These are phyloP conservation scores for Sinella curviseta DNA, from an alignment of 1,140 invertebrate species.

Conservation along the genomic window DNA sequence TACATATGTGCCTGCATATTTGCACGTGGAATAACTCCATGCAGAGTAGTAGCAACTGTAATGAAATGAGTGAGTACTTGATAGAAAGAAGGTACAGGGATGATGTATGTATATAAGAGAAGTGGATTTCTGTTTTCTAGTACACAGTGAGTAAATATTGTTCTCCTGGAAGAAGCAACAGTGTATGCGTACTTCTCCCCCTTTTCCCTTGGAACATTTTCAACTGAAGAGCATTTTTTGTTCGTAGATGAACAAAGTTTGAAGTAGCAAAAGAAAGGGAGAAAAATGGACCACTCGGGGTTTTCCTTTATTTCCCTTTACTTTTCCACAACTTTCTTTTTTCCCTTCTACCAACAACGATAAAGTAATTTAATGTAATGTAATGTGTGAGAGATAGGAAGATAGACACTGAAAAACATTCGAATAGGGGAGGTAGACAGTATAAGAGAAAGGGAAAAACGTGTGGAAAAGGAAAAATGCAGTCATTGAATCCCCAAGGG, in stretches of 20 bases:
- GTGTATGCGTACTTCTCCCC: neutral
- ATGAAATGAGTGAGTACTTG: neutral
- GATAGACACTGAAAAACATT: neutral
- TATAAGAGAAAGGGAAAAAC: neutral
- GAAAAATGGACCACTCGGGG: conserved; percentile 12
- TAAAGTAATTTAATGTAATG: conserved; percentile 26
- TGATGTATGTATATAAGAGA: neutral
- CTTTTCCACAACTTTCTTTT: conserved; percentile 11
- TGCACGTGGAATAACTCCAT: no score
- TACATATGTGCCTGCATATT: no score
- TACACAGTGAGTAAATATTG: neutral
- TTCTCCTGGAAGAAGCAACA: conserved; percentile 10
- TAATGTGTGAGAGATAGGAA: conserved; percentile 2
- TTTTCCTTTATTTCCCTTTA: neutral
- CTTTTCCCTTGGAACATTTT: neutral
- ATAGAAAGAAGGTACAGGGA: neutral
- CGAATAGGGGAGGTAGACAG: neutral
- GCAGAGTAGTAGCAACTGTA: no score
- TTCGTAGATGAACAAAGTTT: neutral
- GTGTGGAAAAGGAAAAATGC: neutral
- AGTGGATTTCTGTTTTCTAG: neutral
- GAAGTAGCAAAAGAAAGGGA: conserved; percentile 9
- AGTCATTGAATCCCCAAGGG: neutral
- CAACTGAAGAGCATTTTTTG: neutral
- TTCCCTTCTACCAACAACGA: neutral